Percentiles rank a stretch among this genome's conserved stretches.
Conservation (phyloP, 2,888 invertebrate genomes). For the Xylota sylvarum region DNA sequence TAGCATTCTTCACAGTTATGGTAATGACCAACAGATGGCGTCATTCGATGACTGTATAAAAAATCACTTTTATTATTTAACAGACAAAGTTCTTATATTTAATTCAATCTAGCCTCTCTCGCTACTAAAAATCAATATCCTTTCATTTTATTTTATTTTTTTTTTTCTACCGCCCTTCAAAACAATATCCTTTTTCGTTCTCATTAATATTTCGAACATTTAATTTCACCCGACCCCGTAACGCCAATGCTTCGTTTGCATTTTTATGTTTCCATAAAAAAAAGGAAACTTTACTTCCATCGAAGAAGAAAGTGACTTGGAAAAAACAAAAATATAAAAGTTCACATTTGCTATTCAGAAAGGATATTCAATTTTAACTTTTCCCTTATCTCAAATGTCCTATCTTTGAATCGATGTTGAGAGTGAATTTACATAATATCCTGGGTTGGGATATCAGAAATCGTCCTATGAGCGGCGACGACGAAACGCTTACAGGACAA, state of each 20-base stretch:
- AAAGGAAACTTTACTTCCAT: conserved; percentile 52
- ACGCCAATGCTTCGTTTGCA: conserved; percentile 55
- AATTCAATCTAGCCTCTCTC: conserved; percentile 31
- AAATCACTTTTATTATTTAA: conserved; percentile 34
- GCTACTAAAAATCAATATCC: conserved; percentile 40
- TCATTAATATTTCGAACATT: conserved; percentile 76
- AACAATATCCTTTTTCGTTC: conserved; percentile 54
- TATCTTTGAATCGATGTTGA: conserved; percentile 55
- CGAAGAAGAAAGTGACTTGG: conserved; percentile 51
- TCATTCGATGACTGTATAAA: conserved; percentile 22
- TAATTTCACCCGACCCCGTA: conserved; percentile 53
- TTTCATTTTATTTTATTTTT: background rate
- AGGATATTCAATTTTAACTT: conserved; percentile 76
- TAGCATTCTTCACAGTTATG: conserved; percentile 40
- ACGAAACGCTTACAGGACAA: conserved; percentile 31
- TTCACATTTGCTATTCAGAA: conserved; percentile 73
- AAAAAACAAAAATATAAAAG: conserved; percentile 52
- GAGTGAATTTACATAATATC: conserved; percentile 68
- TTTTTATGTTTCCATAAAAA: conserved; percentile 69
- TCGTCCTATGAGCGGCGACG: conserved; percentile 16
- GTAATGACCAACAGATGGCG: conserved; percentile 46
- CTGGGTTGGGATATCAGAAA: conserved; percentile 37
- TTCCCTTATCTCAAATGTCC: conserved; percentile 71
- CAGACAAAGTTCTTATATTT: conserved; percentile 40
- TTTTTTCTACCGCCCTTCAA: background rate